Evolutionary conservation across 2,888 invertebrate species (phyloP).

Genomic region (Anthrax anthrax): DNA sequence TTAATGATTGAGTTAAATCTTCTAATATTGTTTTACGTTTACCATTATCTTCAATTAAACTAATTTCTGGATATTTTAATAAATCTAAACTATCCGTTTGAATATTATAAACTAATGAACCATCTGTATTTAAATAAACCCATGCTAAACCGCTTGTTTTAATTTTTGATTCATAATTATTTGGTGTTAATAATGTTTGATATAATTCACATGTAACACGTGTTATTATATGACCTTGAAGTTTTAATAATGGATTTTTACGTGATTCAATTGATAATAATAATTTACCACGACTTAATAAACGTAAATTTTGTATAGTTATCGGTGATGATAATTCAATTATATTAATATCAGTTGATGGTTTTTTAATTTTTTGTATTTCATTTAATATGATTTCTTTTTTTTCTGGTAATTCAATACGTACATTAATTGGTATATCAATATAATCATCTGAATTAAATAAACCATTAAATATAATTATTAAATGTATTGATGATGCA

Average conservation of each 20-base stretch:
- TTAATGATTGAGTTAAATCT: slow-evolving; percentile 47
- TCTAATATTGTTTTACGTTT: slow-evolving; percentile 60
- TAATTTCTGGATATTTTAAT: slow-evolving; percentile 48
- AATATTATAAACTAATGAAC: slow-evolving; percentile 63
- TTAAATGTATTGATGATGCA: slow-evolving; percentile 66
- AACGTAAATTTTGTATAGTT: slow-evolving; percentile 57
- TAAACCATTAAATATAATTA: slow-evolving; percentile 68
- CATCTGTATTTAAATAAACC: slow-evolving; percentile 64
- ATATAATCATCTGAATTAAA: slow-evolving; percentile 48
- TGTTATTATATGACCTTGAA: slow-evolving; percentile 58
- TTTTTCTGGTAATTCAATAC: slow-evolving; percentile 54
- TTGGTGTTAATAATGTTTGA: slow-evolving; percentile 51
- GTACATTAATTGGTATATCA: slow-evolving; percentile 54
- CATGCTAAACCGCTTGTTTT: slow-evolving; percentile 56
- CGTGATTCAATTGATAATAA: slow-evolving; percentile 55
- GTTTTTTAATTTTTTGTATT: slow-evolving; percentile 51
- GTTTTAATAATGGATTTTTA: slow-evolving; percentile 45
- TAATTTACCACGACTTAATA: slow-evolving; percentile 62
- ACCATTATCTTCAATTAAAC: slow-evolving; percentile 55
- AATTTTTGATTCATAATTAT: slow-evolving; percentile 34
- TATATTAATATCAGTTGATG: slow-evolving; percentile 60
- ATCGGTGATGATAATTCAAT: slow-evolving; percentile 68
- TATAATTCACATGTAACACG: slow-evolving; percentile 68
- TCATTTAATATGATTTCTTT: slow-evolving; percentile 61
- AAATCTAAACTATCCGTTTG: slow-evolving; percentile 49